Evolutionary conservation across 37 sponge, comb jelly and placozoan species (phyloP).

Genomic region (Aplysina aerophoba): DNA sequence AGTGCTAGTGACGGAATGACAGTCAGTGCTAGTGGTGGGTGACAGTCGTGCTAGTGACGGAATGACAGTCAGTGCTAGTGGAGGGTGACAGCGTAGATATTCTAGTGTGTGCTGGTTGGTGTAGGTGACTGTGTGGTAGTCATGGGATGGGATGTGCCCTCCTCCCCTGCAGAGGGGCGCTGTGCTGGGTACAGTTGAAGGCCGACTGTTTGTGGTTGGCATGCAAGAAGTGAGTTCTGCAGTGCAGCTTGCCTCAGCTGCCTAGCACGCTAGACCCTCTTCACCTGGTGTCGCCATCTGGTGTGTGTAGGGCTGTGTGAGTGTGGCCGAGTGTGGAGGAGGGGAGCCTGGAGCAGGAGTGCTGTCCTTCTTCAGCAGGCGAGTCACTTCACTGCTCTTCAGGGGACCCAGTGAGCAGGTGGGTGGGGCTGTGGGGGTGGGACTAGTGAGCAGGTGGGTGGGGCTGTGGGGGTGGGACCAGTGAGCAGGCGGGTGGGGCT

Average conservation of each 20-base stretch:
- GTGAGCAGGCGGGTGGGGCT: neutral
- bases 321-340: conserved; percentile 23
- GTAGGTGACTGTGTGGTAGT: neutral
- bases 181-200: neutral
- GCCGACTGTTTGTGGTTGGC: neutral
- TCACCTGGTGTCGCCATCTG: neutral
- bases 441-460: conserved; percentile 5
- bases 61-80: no score
- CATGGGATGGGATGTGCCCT: neutral
- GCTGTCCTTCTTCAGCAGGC: conserved; percentile 69
- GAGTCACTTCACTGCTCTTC: conserved; percentile 77
- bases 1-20: no score
- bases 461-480: neutral
- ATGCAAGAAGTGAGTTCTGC: neutral
- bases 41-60: no score
- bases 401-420: conserved; percentile 38
- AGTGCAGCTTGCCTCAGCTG: neutral
- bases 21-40: no score
- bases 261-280: neutral
- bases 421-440: neutral
- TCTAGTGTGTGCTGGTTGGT: no score
- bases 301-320: conserved; percentile 26
- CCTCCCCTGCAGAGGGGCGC: neutral
- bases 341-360: conserved; percentile 42
- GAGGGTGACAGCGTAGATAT: no score